These are phyloP conservation scores for Malurus alboscapulatus DNA, from an alignment of 2,113 vertebrate species.

Conservation along the genomic window DNA sequence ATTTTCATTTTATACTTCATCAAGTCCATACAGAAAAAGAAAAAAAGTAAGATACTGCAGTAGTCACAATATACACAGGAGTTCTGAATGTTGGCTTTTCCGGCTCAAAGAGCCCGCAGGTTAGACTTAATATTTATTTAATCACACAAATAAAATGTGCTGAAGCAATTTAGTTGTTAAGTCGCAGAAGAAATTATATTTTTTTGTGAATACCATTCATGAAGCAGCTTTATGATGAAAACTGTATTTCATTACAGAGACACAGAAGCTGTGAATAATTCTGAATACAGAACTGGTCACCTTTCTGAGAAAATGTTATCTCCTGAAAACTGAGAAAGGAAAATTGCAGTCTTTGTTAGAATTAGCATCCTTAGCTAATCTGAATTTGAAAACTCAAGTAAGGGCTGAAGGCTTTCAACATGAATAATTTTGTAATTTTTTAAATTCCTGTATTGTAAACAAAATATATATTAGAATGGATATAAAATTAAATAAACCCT, in stretches of 20 bases:
- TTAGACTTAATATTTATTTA: neutral
- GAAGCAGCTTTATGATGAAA: neutral
- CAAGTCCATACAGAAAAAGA: neutral
- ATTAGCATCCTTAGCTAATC: neutral
- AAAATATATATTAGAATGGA: neutral
- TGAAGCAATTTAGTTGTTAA: neutral
- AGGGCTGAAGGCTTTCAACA: neutral
- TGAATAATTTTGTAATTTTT: neutral
- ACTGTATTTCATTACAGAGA: neutral
- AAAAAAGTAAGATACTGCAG: neutral
- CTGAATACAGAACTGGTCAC: neutral
- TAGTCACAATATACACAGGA: neutral
- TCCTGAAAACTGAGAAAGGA: neutral
- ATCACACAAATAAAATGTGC: neutral
- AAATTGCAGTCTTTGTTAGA: neutral
- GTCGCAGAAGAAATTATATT: neutral
- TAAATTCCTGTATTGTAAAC: neutral
- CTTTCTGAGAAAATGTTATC: neutral
- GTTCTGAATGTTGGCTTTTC: neutral
- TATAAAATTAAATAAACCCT: neutral
- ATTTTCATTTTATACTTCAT: neutral
- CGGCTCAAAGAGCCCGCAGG: neutral
- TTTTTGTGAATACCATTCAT: neutral
- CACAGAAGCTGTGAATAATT: neutral
- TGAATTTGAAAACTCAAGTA: neutral